phyloP scores from a whole-genome alignment of 1,140 invertebrate species.

The Caerostris extrusa region DNA sequence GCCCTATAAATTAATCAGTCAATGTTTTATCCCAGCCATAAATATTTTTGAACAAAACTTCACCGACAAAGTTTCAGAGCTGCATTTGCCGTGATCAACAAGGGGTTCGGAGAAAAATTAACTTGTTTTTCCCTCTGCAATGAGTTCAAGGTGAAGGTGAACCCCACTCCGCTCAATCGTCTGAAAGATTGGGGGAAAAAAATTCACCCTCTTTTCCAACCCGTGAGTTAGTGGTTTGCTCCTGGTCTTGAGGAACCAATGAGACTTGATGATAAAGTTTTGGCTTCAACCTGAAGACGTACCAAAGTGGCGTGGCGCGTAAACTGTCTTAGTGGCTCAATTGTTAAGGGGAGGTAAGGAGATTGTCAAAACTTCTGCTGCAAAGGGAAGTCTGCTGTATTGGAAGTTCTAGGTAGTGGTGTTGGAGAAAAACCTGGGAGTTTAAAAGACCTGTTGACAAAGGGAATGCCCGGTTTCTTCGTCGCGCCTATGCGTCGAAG shows the following conservation, averaged over 20 bases:
- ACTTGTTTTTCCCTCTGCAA: conserved; percentile 8
- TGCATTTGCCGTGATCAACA: too few species aligned
- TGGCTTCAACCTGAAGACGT: conserved; percentile 5
- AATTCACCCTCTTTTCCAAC: not conserved
- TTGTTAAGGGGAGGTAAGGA: not conserved
- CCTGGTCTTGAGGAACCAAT: conserved; percentile 32
- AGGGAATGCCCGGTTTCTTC: not conserved
- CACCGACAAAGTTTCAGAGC: too few species aligned
- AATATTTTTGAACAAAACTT: too few species aligned
- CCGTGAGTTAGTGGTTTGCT: not conserved
- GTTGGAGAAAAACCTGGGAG: not conserved
- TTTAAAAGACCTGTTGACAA: conserved; percentile 48
- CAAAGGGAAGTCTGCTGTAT: not conserved
- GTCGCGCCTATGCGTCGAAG: not conserved
- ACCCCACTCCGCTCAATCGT: not conserved
- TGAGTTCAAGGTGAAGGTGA: conserved; percentile 23
- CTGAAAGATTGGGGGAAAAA: not conserved
- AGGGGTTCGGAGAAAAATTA: too few species aligned
- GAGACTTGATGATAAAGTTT: conserved; percentile 45
- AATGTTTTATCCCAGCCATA: too few species aligned
- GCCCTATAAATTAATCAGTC: too few species aligned
- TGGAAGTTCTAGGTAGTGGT: not conserved
- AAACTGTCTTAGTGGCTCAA: not conserved
- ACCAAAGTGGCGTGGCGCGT: not conserved
- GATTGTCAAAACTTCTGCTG: not conserved